Evolutionary conservation across 2,797 vertebrate species (phyloP), one percentile per base, ranked within the genome.

Genomic region (Zonotrichia albicollis): DNA sequence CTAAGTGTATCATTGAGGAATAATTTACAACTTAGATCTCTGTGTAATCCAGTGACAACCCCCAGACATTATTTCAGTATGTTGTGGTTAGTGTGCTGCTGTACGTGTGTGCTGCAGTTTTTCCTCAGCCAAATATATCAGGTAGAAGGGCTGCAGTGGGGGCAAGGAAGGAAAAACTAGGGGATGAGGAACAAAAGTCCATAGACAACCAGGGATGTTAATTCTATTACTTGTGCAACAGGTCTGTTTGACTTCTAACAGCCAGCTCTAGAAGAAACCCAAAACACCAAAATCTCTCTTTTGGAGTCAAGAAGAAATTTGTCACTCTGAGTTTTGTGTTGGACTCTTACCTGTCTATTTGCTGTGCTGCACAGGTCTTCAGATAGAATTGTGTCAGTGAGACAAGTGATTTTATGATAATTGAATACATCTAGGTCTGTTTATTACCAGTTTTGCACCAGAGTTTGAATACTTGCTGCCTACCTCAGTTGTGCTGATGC

Each of bases 21-120:
- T 32, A 65, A 72, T 72, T 72, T 42, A 20, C 40, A 38, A 76
- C 18, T 23, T 46, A 18, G 14, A 27, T n/a, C 16, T 8, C 13
- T 62, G 7, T 8, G 5, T 42, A 58, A 62, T 10, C 18, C 48
- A 64, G 19, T 13, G 23, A 32, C 43, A 70, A 11, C 5, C 2
- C 9, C 20, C 16, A 67, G 46, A 7, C 13, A 1, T 0, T 38
- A 84, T n/a, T 9, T 25, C 27, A 53, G 27, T 10, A 36, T 0
- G 0, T 23, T 29, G 34, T 16, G 17, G 40, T 51, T 50, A 19
- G 17, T 42, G 27, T 79, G 15, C 40, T 61, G 43, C 17, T 75
- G 16, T 9, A 36, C 2, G 2, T 2, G 10, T 1, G 3, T 58
- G 43, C 13, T 48, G 27, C 14, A 9, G 11, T 23, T 84, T 62